Base-by-base conservation (phyloP, 1,140 invertebrate genomes). In the Leptestheria dahalacensis region DNA sequence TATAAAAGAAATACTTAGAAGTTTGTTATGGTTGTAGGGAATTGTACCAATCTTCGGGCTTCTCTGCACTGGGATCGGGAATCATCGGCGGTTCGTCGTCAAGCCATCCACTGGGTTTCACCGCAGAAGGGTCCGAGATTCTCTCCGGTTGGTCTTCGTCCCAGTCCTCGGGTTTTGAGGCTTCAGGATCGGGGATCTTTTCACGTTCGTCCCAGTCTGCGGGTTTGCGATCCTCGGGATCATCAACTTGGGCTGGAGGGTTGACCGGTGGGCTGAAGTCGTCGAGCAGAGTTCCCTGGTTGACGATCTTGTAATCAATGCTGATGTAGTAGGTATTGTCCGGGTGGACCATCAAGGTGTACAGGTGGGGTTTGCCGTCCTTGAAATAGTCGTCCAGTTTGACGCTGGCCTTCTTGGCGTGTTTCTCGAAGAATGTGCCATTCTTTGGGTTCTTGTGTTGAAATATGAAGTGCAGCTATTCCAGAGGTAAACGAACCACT, bases 141-240 rank as follows among this genome's bases (percentile, higher is more conserved):
- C 93, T 83, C 15, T 84, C 81, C 1, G 91, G 88, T 48, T 90
- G 92, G 72, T 88, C 82, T 71, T 98, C 94, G 69, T 97, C 86
- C 91, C 92, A 97, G 68, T 97, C 91, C 0, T 86, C 89, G 6
- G 93, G 93, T 70, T 97, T 97, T 0, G 74, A 73, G 2, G 90
- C 86, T 59, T 82, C 79, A 1, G 88, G 85, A 73, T 96, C 91
- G 3, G 89, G 80, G 65, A 96, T 95, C 75, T 92, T 96, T 72
- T 97, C 93, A 63, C 90, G 79, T 65, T 98, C 93, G 73, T 98
- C 96, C 96, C 96, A 99, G 68, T 96, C 86, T 1, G 79, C 80
- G 1, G 96, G 96, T 70, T 94, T 84, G 61, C 75, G 80, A 68
- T 99, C 96, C 59, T 82, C 75, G 0, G 90, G 89, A 77, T 99